A percentile compares a stretch with the other conserved stretches of the same genome.
phyloP scores from a whole-genome alignment of 2,888 invertebrate species.

The Hydriomena furcata region DNA sequence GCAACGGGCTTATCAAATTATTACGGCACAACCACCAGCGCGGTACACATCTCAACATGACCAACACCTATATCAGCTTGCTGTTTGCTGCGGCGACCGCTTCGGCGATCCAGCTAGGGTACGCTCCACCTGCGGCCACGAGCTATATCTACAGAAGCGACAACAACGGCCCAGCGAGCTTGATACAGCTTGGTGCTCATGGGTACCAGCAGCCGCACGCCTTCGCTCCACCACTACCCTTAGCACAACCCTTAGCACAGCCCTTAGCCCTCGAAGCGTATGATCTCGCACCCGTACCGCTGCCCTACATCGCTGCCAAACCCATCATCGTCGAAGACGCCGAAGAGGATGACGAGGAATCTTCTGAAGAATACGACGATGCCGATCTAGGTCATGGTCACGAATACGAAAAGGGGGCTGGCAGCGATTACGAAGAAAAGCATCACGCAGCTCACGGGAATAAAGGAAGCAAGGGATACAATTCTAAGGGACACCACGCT shows the following conservation, averaged over 20 bases:
- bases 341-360: conserved; percentile 59
- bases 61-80: conserved; percentile 52
- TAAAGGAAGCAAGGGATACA: conserved; percentile 82
- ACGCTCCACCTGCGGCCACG: conserved; percentile 75
- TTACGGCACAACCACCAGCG: conserved; percentile 61
- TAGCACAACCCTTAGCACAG: conserved; percentile 53
- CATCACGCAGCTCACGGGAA: conserved; percentile 80
- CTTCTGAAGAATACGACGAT: conserved; percentile 51
- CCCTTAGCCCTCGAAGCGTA: conserved; percentile 59
- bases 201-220: conserved; percentile 59
- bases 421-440: conserved; percentile 73
- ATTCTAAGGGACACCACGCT: conserved; percentile 76
- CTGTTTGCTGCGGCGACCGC: conserved; percentile 54
- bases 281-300: conserved; percentile 58
- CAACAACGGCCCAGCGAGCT: conserved; percentile 73
- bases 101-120: conserved; percentile 65
- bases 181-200: conserved; percentile 68
- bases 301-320: conserved; percentile 67
- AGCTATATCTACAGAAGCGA: conserved; percentile 82
- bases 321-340: conserved; percentile 60
- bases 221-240: conserved; percentile 56
- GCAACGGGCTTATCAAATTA: conserved; percentile 73
- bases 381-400: conserved; percentile 45
- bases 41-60: conserved; percentile 70
- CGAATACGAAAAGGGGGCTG: conserved; percentile 66